phyloP scores from a whole-genome alignment of 2,113 vertebrate genomes.

The Pygoscelis adeliae region DNA sequence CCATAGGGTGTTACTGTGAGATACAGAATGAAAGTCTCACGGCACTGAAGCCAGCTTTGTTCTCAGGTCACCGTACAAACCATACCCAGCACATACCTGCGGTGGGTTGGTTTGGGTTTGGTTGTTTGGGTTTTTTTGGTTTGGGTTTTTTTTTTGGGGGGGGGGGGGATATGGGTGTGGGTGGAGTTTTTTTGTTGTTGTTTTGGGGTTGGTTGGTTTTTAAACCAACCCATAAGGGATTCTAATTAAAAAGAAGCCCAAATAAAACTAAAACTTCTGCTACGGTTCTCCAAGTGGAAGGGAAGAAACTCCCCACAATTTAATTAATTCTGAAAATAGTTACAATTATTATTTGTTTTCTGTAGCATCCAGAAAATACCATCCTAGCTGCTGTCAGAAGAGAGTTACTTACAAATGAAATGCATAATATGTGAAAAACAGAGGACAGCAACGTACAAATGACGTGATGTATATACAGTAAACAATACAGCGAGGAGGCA shows the following conservation, averaged over 20 bases:
- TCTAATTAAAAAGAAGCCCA: neutral
- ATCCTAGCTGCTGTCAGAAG: neutral
- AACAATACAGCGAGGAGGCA: neutral
- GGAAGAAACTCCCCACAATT: neutral
- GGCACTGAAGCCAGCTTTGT: neutral
- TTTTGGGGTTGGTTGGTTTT: neutral
- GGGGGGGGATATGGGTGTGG: fast-evolving
- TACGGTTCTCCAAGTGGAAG: neutral
- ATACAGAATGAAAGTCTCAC: neutral
- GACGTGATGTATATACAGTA: fast-evolving
- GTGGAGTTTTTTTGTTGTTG: neutral
- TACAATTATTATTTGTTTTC: neutral
- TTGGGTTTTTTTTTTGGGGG: too few species aligned
- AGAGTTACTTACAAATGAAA: neutral
- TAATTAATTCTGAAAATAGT: neutral
- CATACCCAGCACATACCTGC: neutral
- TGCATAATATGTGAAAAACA: neutral
- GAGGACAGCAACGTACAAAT: neutral
- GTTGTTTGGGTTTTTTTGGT: too few species aligned
- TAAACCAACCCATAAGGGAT: neutral
- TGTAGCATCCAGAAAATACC: neutral
- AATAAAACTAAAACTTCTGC: neutral
- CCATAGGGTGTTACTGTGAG: neutral
- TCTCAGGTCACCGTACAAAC: neutral
- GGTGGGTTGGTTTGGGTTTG: neutral